A percentile compares a stretch with the other conserved stretches of the same genome.
These are phyloP conservation scores for Bergia sp. DNA, from an alignment of 92 coral and sea anemone species.

Conservation along the genomic window DNA sequence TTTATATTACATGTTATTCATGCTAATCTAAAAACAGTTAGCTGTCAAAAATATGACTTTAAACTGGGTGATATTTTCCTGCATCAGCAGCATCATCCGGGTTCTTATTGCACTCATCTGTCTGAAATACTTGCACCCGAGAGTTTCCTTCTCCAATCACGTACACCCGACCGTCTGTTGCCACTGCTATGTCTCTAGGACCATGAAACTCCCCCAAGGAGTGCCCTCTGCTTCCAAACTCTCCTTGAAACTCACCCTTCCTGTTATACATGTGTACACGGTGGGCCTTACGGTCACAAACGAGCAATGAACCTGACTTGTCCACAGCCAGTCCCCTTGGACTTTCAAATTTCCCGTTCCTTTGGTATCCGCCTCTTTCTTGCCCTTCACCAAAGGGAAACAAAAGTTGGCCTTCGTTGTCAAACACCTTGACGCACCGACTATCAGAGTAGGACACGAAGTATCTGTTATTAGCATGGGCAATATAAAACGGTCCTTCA, in stretches of 20 bases:
- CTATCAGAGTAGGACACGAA: slow-evolving; percentile 61
- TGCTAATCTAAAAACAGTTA: too few species aligned
- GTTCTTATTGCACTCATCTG: background rate
- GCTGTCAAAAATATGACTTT: too few species aligned
- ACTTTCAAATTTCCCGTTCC: slow-evolving; percentile 45
- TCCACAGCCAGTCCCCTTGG: slow-evolving; percentile 60
- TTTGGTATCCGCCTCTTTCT: background rate
- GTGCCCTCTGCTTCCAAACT: slow-evolving; percentile 59
- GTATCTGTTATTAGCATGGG: slow-evolving; percentile 51
- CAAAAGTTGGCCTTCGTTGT: slow-evolving; percentile 36
- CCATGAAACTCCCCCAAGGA: slow-evolving; percentile 48
- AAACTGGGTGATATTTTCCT: too few species aligned
- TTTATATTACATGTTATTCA: too few species aligned
- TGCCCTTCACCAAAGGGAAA: slow-evolving; percentile 38
- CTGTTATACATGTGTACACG: slow-evolving; percentile 50
- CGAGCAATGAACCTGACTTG: slow-evolving; percentile 37
- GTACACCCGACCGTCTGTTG: slow-evolving; percentile 48
- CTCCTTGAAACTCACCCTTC: slow-evolving; percentile 47
- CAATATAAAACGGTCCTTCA: slow-evolving; percentile 54
- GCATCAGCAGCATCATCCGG: too few species aligned
- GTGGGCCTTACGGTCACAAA: slow-evolving; percentile 59
- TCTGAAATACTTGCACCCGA: slow-evolving; percentile 56
- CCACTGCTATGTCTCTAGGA: slow-evolving; percentile 50
- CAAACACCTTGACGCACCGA: slow-evolving; percentile 55
- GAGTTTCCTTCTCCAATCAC: slow-evolving; percentile 51